Conservation (phyloP, 2,888 invertebrate genomes). For the Mallateleia sp. region DNA sequence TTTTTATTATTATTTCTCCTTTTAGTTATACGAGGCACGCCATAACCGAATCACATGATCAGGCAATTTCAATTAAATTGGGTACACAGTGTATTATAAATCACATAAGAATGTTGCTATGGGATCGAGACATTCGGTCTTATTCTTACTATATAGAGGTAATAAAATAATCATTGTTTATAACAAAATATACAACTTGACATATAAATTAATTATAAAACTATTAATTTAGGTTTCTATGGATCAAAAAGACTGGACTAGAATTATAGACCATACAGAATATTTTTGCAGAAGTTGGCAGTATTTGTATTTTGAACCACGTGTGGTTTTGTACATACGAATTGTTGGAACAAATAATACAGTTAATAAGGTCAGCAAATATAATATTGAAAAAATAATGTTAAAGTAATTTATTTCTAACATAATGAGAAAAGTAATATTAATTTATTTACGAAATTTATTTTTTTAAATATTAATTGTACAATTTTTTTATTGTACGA, state of each 20-base stretch:
- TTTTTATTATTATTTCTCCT: neutral
- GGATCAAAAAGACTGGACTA: conserved; percentile 98
- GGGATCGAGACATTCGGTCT: conserved; percentile 97
- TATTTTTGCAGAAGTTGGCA: conserved; percentile 99
- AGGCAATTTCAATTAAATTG: conserved; percentile 96
- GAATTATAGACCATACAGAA: conserved; percentile 97
- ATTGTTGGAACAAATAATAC: conserved; percentile 98
- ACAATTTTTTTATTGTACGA: too few species aligned
- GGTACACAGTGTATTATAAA: conserved; percentile 97
- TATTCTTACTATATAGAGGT: conserved; percentile 97
- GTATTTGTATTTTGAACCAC: conserved; percentile 96
- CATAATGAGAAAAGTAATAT: too few species aligned
- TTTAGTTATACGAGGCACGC: conserved; percentile 95
- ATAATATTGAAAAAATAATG: conserved; percentile 74
- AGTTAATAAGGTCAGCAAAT: conserved; percentile 93
- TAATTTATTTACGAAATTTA: too few species aligned
- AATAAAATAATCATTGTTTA: conserved; percentile 9
- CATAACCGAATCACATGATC: conserved; percentile 94
- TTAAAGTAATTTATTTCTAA: too few species aligned
- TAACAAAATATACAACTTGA: neutral
- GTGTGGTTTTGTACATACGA: conserved; percentile 96
- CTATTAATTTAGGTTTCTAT: conserved; percentile 93
- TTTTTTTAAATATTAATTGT: too few species aligned
- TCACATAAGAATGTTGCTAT: conserved; percentile 97
- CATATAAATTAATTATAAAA: neutral